Percentiles rank a stretch among this genome's conserved stretches.
These are phyloP conservation scores for Mesocricetus auratus DNA, from an alignment of 2,113 vertebrate genomes.

Conservation along the genomic window DNA sequence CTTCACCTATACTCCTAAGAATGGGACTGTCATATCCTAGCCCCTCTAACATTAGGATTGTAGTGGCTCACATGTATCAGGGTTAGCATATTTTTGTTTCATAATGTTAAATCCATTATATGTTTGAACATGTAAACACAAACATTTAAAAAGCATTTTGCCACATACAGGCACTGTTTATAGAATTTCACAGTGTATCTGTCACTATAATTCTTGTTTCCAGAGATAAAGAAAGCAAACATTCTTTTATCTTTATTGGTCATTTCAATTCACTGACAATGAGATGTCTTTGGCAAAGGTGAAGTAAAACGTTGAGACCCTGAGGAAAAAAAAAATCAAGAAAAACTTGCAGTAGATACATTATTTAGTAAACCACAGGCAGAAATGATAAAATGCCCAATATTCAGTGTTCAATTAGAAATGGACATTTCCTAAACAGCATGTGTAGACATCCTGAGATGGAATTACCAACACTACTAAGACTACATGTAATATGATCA, in stretches of 20 bases:
- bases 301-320: neutral
- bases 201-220: neutral
- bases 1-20: neutral
- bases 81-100: neutral
- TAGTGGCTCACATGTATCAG: neutral
- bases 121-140: neutral
- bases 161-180: neutral
- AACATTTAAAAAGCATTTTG: conserved; percentile 42
- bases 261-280: conserved; percentile 38
- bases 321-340: neutral
- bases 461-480: conserved; percentile 40
- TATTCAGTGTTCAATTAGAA: neutral
- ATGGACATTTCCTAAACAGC: neutral
- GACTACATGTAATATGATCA: neutral
- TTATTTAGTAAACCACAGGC: conserved; percentile 17
- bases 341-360: neutral
- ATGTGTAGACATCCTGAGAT: neutral
- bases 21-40: neutral
- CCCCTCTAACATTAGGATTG: neutral
- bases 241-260: conserved; percentile 3
- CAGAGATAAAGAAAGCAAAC: neutral
- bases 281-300: neutral
- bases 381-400: neutral
- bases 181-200: neutral
- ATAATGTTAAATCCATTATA: conserved; percentile 1